phyloP scores from a whole-genome alignment of 1,140 invertebrate genomes.

The Eulimnadia texana region DNA sequence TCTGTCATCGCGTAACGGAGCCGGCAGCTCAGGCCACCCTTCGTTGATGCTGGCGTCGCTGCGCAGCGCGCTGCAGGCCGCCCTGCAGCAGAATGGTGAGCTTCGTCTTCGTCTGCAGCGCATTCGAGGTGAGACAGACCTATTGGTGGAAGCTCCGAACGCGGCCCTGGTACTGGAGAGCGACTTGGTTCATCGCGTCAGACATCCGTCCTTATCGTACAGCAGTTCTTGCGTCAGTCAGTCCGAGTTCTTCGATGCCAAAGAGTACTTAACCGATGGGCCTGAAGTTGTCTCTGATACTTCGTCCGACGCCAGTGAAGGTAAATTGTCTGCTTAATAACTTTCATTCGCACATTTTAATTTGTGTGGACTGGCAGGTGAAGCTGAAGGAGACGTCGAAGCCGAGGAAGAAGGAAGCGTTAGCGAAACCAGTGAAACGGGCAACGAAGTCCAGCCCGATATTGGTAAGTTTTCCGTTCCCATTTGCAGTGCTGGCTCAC shows the following conservation, averaged over 20 bases:
- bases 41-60: conserved; percentile 34
- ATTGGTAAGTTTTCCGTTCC: conserved; percentile 20
- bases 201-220: conserved; percentile 49
- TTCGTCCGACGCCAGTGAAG: conserved; percentile 42
- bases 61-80: conserved; percentile 42
- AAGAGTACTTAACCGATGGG: conserved; percentile 36
- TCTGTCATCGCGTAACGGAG: conserved; percentile 21
- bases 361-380: no score
- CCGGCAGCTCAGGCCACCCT: conserved; percentile 20
- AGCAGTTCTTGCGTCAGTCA: conserved; percentile 60
- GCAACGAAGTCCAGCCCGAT: conserved; percentile 33
- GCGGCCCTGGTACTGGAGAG: conserved; percentile 22
- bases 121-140: conserved; percentile 40
- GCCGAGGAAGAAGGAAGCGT: conserved; percentile 44
- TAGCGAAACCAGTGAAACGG: conserved; percentile 48
- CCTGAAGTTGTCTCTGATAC: conserved; percentile 36
- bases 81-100: conserved; percentile 57
- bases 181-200: conserved; percentile 20
- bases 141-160: conserved; percentile 22
- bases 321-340: no score
- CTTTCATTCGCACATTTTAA: no score
- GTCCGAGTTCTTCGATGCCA: conserved; percentile 75
- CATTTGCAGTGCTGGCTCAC: no score
- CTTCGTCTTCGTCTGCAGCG: conserved; percentile 44
- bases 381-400: conserved; percentile 23